Percentiles rank a stretch among this genome's conserved stretches.
These are phyloP conservation scores for Columba guinea DNA, from an alignment of 2,797 vertebrate species.

Conservation along the genomic window DNA sequence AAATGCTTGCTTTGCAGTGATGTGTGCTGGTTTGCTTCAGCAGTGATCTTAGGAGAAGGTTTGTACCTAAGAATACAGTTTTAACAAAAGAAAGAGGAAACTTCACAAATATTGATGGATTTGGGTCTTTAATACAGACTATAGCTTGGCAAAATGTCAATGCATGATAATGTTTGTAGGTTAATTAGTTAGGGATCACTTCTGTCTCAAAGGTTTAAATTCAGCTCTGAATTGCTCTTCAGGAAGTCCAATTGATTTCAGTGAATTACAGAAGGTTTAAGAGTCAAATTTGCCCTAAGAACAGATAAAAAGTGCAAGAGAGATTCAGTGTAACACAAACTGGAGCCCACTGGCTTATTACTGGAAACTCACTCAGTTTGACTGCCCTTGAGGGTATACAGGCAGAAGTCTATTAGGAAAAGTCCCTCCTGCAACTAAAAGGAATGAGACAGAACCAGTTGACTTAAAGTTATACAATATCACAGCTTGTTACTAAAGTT, in stretches of 20 bases:
- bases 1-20: neutral
- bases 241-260: conserved; percentile 7
- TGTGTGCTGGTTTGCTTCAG: neutral
- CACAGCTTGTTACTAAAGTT: neutral
- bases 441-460: neutral
- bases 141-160: neutral
- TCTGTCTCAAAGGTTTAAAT: conserved; percentile 51
- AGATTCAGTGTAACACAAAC: neutral
- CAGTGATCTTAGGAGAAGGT: neutral
- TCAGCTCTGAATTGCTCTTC: conserved; percentile 34
- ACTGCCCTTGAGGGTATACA: neutral
- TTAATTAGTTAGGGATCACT: conserved; percentile 62
- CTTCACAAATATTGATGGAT: neutral
- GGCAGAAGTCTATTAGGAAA: neutral
- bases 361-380: neutral
- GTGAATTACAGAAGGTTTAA: conserved; percentile 3
- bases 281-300: conserved; percentile 35
- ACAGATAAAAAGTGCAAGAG: neutral
- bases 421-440: neutral
- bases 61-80: neutral
- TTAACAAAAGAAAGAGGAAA: neutral
- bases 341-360: neutral
- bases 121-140: neutral
- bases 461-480: neutral
- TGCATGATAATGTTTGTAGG: conserved; percentile 36